Evolutionary conservation across 37 sponge, comb jelly and placozoan genomes (phyloP), one percentile per base, ranked within the genome.

Genomic region (Tethya wilhelma): DNA sequence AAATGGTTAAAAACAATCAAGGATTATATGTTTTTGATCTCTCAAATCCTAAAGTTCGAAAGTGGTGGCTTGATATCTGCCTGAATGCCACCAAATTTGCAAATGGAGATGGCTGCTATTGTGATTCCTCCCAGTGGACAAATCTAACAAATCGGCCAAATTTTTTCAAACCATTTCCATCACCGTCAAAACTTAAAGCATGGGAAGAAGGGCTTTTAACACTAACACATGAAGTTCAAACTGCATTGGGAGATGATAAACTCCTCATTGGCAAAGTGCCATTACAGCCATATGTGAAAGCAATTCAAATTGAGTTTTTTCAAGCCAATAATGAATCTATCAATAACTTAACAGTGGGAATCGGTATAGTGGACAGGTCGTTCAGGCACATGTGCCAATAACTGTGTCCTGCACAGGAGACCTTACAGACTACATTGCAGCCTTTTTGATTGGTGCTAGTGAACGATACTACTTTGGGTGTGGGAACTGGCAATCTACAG

Each of bases 401-500:
- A 32, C 31, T 9, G 40, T 31, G 38, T 23, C 75, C 19, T 73
- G 75, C 62, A 31, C 42, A 43, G 64, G 79, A 4, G 78, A 79
- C 44, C 43, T 87, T 6, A 79, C 80, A 29, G 41, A 87, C 64
- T 49, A 40, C 37, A 33, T 87, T 25, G 87, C 87, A 31, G 81
- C 87, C 5, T 87, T 87, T 44, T 69, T 87, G 42, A 73, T 86
- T 59, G 86, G 72, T 62, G 81, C 81, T 38, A 75, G 81, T 22
- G 49, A 78, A 2, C 69, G 78, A 37, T 59, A 67, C 17, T 79
- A 79, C 41, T 79, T 58, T 72, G 80, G 75, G 17, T 87, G 81
- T 71, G 84, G 84, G 9, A 45, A 74, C 38, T 74, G 76, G 75
- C 7, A 42, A 25, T 32, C 82, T 59, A 11, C 31, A 31, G 72